These are phyloP conservation scores for Denticeps clupeoides DNA, from an alignment of 2,797 vertebrate genomes.

Conservation along the genomic window DNA sequence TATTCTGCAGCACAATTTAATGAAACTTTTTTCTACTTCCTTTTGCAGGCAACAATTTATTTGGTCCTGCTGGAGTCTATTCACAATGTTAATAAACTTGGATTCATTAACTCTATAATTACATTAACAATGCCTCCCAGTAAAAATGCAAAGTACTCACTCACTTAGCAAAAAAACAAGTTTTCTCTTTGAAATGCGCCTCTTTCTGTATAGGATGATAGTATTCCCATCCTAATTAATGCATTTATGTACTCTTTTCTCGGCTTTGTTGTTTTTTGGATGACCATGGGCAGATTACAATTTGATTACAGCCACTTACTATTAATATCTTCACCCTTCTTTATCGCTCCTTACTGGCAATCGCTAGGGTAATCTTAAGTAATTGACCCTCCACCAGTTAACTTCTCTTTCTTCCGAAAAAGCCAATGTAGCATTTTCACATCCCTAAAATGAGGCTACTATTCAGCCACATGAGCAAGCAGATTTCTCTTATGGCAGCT, in stretches of 20 bases:
- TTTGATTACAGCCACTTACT: not conserved
- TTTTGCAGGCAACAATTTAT: too few relatives aligned
- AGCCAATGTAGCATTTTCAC: slow-evolving; percentile 21
- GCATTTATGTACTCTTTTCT: not conserved
- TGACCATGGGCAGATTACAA: not conserved
- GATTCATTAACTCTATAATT: slow-evolving; percentile 53
- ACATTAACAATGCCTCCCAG: slow-evolving; percentile 26
- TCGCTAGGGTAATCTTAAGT: not conserved
- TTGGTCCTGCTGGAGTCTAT: slow-evolving; percentile 30
- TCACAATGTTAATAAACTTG: slow-evolving; percentile 51
- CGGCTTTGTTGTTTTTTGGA: not conserved
- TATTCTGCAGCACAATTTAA: too few relatives aligned
- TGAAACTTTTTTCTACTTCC: too few relatives aligned
- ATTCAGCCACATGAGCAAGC: slow-evolving; percentile 9
- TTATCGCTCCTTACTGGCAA: not conserved
- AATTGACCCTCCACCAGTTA: slow-evolving; percentile 21
- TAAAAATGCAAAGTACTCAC: slow-evolving; percentile 12
- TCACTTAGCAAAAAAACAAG: slow-evolving; percentile 15
- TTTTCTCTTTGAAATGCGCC: not conserved
- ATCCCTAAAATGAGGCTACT: slow-evolving; percentile 17
- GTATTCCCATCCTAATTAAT: slow-evolving; percentile 2
- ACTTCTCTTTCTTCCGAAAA: slow-evolving; percentile 14
- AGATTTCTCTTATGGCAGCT: slow-evolving; percentile 5
- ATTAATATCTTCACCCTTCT: not conserved
- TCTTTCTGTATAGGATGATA: slow-evolving; percentile 1